Evolutionary conservation across 2,113 vertebrate genomes (phyloP).

Genomic region (Cygnus atratus): DNA sequence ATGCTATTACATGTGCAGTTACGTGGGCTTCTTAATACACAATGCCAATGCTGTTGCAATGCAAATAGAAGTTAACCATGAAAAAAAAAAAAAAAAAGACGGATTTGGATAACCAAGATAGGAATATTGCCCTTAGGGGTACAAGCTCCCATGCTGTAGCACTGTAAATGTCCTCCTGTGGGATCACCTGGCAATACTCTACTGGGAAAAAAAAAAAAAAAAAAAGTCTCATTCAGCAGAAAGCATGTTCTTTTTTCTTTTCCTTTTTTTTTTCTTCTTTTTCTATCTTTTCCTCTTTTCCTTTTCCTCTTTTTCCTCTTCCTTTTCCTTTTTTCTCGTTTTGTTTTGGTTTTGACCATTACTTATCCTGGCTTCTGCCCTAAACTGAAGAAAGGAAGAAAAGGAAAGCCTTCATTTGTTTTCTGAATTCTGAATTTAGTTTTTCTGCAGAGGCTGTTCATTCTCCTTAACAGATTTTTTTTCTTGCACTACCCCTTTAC

Average conservation of each 20-base stretch:
- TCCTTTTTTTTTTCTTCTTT: not conserved
- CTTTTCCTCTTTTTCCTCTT: no score
- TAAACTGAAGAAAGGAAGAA: not conserved
- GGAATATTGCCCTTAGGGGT: not conserved
- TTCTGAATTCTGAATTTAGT: not conserved
- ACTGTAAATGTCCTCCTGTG: not conserved
- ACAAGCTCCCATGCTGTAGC: not conserved
- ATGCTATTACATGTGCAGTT: accelerated
- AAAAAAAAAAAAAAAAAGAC: not conserved
- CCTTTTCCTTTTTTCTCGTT: not conserved
- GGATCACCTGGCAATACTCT: not conserved
- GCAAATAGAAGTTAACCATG: not conserved
- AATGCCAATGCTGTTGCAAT: not conserved
- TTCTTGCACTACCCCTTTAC: not conserved
- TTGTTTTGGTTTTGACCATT: not conserved
- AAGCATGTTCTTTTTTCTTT: not conserved
- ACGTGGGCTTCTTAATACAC: not conserved
- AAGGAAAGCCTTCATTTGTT: not conserved
- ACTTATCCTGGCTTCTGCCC: not conserved
- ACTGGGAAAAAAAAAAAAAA: not conserved
- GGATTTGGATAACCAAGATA: not conserved
- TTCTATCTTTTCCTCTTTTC: no score
- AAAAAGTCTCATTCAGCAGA: not conserved
- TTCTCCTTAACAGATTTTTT: not conserved
- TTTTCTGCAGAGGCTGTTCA: not conserved